A percentile compares a stretch with the other conserved stretches of the same genome.
Conservation (phyloP, 2,888 invertebrate genomes). For the Arge pagana region DNA sequence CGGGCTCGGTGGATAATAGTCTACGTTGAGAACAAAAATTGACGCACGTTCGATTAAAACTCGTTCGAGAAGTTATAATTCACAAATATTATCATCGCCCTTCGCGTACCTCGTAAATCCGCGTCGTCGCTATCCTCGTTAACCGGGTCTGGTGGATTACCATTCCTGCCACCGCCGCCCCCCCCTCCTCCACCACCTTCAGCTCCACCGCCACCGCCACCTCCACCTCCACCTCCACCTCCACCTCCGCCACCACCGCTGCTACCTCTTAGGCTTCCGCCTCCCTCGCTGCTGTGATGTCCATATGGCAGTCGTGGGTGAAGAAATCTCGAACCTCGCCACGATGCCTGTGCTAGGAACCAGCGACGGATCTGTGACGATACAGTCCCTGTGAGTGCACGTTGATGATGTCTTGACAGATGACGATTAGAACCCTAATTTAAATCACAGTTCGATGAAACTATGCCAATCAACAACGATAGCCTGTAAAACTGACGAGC, state of each 20-base stretch:
- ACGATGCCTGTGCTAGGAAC: constrained; percentile 33
- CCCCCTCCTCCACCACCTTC: background rate
- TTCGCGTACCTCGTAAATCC: constrained; percentile 45
- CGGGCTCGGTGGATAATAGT: constrained; percentile 40
- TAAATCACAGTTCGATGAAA: too few relatives aligned
- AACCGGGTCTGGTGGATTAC: constrained; percentile 37
- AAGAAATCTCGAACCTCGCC: constrained; percentile 32
- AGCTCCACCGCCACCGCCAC: constrained; percentile 5
- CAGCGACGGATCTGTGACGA: constrained; percentile 32
- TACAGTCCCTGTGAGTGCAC: constrained; percentile 16
- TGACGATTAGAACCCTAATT: constrained; percentile 26
- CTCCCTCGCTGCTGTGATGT: constrained; percentile 2
- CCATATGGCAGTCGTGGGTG: constrained; percentile 26
- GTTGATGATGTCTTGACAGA: constrained; percentile 14
- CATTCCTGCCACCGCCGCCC: constrained; percentile 9
- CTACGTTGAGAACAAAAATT: constrained; percentile 27
- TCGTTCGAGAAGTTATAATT: constrained; percentile 2
- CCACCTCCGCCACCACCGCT: constrained; percentile 30
- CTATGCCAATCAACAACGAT: too few relatives aligned
- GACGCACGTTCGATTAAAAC: background rate
- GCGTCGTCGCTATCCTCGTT: constrained; percentile 51
- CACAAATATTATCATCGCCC: background rate
- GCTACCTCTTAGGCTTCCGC: constrained; percentile 23
- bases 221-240: constrained; percentile 2
- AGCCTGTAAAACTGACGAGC: too few relatives aligned